Conservation (phyloP, 2,888 invertebrate species). For the Nemotelus nigrinus region DNA sequence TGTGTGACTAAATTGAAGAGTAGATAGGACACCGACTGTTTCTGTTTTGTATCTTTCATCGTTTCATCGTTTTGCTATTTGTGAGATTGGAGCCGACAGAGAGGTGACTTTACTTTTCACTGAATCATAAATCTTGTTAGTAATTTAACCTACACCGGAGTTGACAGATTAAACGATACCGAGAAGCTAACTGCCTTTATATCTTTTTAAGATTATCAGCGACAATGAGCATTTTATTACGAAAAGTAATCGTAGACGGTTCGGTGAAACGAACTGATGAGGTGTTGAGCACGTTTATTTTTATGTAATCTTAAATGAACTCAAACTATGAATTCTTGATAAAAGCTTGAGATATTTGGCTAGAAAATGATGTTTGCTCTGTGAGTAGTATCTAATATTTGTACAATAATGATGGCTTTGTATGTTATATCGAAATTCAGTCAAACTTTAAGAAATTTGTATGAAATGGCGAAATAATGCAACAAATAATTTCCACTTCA, state of each 20-base stretch:
- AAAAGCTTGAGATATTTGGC: no score
- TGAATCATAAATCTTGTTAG: conserved; percentile 23
- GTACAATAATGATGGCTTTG: no score
- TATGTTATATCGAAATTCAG: no score
- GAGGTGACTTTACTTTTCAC: conserved; percentile 33
- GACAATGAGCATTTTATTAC: conserved; percentile 20
- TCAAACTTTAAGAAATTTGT: no score
- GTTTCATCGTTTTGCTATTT: neutral
- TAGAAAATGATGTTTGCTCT: no score
- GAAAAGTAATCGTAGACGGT: conserved; percentile 1
- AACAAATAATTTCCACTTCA: no score
- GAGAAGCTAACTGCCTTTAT: conserved; percentile 22
- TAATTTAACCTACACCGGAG: conserved; percentile 35
- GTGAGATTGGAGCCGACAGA: conserved; percentile 11
- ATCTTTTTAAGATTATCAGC: conserved; percentile 27
- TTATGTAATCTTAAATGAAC: conserved; percentile 20
- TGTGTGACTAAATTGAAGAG: neutral
- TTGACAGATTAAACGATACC: conserved; percentile 40
- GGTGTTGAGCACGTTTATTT: conserved; percentile 35
- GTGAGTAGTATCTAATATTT: no score
- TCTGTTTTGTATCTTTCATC: conserved; percentile 16
- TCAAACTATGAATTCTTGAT: neutral
- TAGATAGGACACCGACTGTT: conserved; percentile 1
- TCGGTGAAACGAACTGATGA: conserved; percentile 8
- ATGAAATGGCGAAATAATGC: no score